Base-by-base conservation (phyloP, 2,888 invertebrate species). In the Sceliomorpha sp. region DNA sequence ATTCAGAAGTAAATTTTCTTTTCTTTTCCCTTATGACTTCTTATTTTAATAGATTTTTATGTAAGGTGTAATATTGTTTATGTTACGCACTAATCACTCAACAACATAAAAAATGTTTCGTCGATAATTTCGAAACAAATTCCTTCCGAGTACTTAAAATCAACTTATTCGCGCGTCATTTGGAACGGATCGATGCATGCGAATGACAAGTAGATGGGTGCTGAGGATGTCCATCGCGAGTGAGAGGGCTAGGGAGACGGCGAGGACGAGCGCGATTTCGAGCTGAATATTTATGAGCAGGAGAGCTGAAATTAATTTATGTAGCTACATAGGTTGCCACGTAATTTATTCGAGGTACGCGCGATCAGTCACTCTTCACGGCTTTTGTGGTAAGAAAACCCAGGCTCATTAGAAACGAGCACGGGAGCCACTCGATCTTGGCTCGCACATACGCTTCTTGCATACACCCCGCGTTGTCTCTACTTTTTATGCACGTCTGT, bases 241-340 rank as follows among this genome's bases (percentile, higher is more conserved):
- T 60, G 50, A n/a, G 36, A 24, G 36, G 8, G 26, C 13, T 4
- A 36, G 29, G 14, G 44, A 39, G 39, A 20, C n/a, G 39, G 60
- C 37, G 64, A 59, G 51, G 53, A 70, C 60, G 62, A 70, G 42
- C 53, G 64, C 62, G 68, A 68, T 72, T 72, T 72, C 64, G 64
- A 62, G 69, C 58, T 55, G 66, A 80, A 83, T 85, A 86, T 86
- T 86, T 86, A 86, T 85, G 84, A 77, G 76, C 82, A 70, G 80
- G 75, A 73, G 79, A 75, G 81, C 71, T 81, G 82, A 86, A 86
- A 86, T 86, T 86, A 84, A 86, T 86, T 86, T 85, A 86, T 85
- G 83, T 84, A 81, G 84, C 80, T 82, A 75, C 84, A 83, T 83
- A 80, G 85, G 81, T 79, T 85, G 86, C 84, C 85, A 84, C 76